Percentiles rank a stretch among this genome's conserved stretches.
These are phyloP conservation scores for Chaenodraco wilsoni DNA, from an alignment of 2,797 vertebrate genomes.

Conservation along the genomic window DNA sequence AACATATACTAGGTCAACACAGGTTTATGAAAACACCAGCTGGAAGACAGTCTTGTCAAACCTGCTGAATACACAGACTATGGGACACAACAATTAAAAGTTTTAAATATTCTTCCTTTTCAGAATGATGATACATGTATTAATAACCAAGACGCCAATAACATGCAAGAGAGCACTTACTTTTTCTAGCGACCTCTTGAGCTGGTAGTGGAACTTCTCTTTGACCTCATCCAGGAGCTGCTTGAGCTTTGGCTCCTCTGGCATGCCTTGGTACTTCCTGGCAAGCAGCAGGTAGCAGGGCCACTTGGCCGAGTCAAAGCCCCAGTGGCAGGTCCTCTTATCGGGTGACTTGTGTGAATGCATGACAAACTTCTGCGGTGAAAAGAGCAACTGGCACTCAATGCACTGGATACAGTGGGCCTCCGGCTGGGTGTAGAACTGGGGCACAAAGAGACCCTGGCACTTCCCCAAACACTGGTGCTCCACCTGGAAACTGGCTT, in stretches of 20 bases:
- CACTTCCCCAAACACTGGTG: conserved; percentile 98
- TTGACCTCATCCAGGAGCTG: conserved; percentile 94
- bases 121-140: conserved; percentile 18
- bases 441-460: conserved; percentile 95
- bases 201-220: conserved; percentile 92
- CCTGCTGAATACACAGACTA: conserved; percentile 30
- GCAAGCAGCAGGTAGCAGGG: conserved; percentile 96
- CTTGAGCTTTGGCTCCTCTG: conserved; percentile 89
- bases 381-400: conserved; percentile 96
- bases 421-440: conserved; percentile 93
- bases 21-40: conserved; percentile 78
- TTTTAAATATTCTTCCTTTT: background rate
- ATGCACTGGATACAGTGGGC: conserved; percentile 95
- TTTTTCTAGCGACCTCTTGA: conserved; percentile 89
- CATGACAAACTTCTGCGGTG: conserved; percentile 98
- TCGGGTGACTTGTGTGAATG: conserved; percentile 96
- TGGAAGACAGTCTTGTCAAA: conserved; percentile 33
- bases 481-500: conserved; percentile 96
- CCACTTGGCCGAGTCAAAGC: conserved; percentile 98
- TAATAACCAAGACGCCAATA: conserved; percentile 1
- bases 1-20: conserved; percentile 66
- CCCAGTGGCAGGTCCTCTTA: conserved; percentile 99
- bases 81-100: conserved; percentile 3
- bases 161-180: conserved; percentile 81
- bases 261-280: conserved; percentile 90